These are phyloP conservation scores for Gymnogyps californianus DNA, from an alignment of 2,113 vertebrate genomes.

Conservation along the genomic window DNA sequence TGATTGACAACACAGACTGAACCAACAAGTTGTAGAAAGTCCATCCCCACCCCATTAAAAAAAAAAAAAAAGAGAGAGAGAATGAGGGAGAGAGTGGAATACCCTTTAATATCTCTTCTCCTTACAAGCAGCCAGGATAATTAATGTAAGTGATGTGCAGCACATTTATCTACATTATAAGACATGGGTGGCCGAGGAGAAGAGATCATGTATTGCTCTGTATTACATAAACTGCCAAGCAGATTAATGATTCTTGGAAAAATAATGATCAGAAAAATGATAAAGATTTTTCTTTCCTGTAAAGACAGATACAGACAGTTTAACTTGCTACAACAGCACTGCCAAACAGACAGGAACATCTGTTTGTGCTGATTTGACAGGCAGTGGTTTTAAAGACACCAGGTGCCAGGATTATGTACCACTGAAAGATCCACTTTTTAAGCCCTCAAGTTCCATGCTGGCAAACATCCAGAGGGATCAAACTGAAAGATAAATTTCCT, in stretches of 20 bases:
- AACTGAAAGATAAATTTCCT: constrained; percentile 6
- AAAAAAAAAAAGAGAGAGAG: not conserved
- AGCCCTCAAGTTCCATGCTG: not conserved
- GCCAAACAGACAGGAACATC: not conserved
- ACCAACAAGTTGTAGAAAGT: not conserved
- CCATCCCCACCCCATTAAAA: not conserved
- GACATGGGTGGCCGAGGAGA: not conserved
- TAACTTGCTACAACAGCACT: not conserved
- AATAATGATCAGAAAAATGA: not conserved
- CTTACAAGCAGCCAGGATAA: not conserved
- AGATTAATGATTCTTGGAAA: constrained; percentile 10
- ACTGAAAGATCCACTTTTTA: not conserved
- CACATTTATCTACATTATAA: constrained; percentile 19
- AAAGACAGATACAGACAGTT: not conserved
- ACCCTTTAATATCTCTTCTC: not conserved
- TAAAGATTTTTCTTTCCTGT: not conserved
- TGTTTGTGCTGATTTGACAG: constrained; percentile 11
- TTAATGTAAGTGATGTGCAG: not conserved
- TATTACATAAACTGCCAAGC: not conserved
- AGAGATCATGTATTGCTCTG: not conserved
- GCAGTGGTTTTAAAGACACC: constrained; percentile 2
- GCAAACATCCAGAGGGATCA: constrained; percentile 22
- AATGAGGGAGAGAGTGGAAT: not conserved
- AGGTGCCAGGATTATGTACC: not conserved
- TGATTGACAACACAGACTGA: not conserved